phyloP scores from a whole-genome alignment of 1,140 invertebrate genomes.

The Orius insidiosus region DNA sequence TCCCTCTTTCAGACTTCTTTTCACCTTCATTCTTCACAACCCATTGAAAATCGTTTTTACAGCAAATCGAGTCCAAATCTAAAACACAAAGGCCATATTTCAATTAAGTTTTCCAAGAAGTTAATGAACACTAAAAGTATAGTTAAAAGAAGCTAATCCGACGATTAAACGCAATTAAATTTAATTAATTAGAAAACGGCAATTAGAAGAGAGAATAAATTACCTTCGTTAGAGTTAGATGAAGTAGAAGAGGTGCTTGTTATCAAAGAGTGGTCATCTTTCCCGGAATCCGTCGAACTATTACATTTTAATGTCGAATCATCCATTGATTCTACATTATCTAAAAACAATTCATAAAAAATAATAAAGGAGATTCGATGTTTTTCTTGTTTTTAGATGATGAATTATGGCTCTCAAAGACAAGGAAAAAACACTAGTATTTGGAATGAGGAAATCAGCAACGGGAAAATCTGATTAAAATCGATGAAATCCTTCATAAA shows the following conservation, averaged over 20 bases:
- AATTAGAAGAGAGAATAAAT: neutral
- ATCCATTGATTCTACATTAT: slow-evolving; percentile 15
- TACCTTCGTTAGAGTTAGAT: slow-evolving; percentile 9
- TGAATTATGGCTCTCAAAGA: too few species aligned
- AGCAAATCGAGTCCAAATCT: slow-evolving; percentile 18
- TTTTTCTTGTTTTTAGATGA: too few species aligned
- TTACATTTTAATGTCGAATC: slow-evolving; percentile 14
- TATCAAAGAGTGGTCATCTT: slow-evolving; percentile 16
- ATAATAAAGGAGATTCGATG: neutral
- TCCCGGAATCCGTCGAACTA: slow-evolving; percentile 16
- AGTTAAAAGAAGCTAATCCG: too few species aligned
- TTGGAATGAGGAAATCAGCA: too few species aligned
- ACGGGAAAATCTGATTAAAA: too few species aligned
- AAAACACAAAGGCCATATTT: slow-evolving; percentile 5
- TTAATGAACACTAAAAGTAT: too few species aligned
- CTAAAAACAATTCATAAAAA: slow-evolving; percentile 6
- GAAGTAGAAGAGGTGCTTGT: slow-evolving; percentile 12
- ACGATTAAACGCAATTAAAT: neutral
- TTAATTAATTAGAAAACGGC: neutral
- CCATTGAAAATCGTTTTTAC: slow-evolving; percentile 20
- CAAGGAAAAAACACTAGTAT: too few species aligned
- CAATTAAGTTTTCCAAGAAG: too few species aligned
- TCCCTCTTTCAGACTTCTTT: neutral
- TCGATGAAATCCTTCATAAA: too few species aligned
- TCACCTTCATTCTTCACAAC: slow-evolving; percentile 11